Conservation (phyloP, 2,888 invertebrate species). For the Drosophila fulvimacula region DNA sequence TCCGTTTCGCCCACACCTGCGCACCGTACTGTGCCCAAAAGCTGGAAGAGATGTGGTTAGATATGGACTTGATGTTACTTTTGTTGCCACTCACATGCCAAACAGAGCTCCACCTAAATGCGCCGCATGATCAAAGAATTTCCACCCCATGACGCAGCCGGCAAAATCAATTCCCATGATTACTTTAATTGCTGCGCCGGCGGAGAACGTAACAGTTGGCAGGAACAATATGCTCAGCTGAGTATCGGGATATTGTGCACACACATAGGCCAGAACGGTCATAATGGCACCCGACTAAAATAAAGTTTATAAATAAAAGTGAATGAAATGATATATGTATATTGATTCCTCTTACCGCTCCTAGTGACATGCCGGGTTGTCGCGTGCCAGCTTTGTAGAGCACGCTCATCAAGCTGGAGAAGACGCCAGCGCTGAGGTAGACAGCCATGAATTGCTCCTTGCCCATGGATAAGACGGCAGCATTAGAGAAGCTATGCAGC, state of each 20-base stretch:
- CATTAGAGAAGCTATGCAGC: constrained; percentile 90
- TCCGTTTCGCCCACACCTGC: constrained; percentile 81
- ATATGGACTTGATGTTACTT: background rate
- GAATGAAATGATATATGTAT: background rate
- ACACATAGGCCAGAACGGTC: constrained; percentile 94
- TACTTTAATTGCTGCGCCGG: constrained; percentile 92
- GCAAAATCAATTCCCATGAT: constrained; percentile 93
- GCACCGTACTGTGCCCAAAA: constrained; percentile 82
- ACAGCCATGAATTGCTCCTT: constrained; percentile 96
- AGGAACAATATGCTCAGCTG: constrained; percentile 94
- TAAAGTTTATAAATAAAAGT: constrained; percentile 26
- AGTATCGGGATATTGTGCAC: constrained; percentile 95
- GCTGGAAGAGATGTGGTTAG: constrained; percentile 45
- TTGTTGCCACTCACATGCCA: constrained; percentile 89
- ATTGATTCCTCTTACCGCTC: constrained; percentile 90
- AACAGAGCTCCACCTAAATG: constrained; percentile 97
- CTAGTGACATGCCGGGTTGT: constrained; percentile 92
- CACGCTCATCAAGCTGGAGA: constrained; percentile 94
- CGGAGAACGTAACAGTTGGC: constrained; percentile 95
- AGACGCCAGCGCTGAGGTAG: constrained; percentile 94
- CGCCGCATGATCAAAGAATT: constrained; percentile 98
- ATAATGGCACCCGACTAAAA: constrained; percentile 97
- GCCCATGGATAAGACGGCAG: constrained; percentile 90
- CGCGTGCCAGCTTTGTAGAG: constrained; percentile 90
- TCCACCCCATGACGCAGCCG: constrained; percentile 94